Conservation (phyloP, 2,113 vertebrate species). For the Cisticola juncidis region DNA sequence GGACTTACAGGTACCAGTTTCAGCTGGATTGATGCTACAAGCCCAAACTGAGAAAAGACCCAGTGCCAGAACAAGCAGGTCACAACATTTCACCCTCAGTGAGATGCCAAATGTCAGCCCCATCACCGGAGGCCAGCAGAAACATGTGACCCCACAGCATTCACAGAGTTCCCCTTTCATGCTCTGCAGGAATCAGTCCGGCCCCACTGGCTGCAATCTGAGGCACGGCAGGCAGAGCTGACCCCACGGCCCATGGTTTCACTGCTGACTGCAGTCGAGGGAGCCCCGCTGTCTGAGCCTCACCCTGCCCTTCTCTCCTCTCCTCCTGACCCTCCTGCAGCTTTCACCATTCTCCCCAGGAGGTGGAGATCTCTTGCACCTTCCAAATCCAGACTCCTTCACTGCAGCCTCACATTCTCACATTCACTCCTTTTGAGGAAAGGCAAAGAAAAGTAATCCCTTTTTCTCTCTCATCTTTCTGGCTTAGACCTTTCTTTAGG, state of each 20-base stretch:
- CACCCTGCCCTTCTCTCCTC: not conserved
- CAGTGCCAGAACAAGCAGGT: not conserved
- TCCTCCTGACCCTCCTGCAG: not conserved
- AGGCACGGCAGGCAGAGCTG: not conserved
- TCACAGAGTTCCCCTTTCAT: not conserved
- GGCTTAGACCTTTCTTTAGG: not conserved
- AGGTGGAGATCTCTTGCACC: not conserved
- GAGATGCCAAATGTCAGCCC: not conserved
- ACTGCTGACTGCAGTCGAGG: not conserved
- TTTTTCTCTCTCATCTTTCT: not conserved
- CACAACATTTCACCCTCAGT: not conserved
- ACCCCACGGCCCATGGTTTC: not conserved
- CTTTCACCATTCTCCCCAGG: not conserved
- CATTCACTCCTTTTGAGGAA: not conserved
- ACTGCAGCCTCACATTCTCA: not conserved
- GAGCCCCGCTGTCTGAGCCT: not conserved
- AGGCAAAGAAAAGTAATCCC: not conserved
- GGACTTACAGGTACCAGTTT: not conserved
- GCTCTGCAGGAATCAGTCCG: not conserved
- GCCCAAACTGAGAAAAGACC: not conserved
- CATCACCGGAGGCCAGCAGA: not conserved
- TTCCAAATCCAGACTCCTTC: not conserved
- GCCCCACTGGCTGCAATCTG: not conserved
- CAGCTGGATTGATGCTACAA: not conserved
- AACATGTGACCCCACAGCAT: fast-evolving